phyloP scores from a whole-genome alignment of 2,113 vertebrate species.

The Protomyctophum bolini region DNA sequence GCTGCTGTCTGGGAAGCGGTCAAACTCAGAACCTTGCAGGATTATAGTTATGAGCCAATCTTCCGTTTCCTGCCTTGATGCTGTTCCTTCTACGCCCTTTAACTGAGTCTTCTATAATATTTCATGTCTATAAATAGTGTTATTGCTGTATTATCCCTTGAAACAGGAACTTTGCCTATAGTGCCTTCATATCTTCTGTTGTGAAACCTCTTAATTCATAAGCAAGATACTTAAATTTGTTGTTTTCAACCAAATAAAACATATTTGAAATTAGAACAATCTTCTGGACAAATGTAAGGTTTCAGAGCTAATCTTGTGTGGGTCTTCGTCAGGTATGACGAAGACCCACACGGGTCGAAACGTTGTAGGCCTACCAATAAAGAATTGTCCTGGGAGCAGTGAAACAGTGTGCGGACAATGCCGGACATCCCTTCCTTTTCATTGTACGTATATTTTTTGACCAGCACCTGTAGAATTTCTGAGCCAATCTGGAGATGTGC shows the following conservation, averaged over 20 bases:
- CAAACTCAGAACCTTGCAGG: not conserved
- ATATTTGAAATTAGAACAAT: not conserved
- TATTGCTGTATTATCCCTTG: not conserved
- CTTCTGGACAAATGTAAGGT: constrained; percentile 2
- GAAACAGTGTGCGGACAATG: too few species aligned
- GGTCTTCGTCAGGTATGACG: too few species aligned
- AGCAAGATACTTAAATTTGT: constrained; percentile 6
- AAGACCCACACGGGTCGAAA: too few species aligned
- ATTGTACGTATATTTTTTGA: too few species aligned
- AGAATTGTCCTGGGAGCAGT: too few species aligned
- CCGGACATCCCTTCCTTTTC: too few species aligned
- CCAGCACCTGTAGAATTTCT: too few species aligned
- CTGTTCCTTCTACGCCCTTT: not conserved
- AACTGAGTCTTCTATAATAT: not conserved
- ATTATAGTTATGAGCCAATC: not conserved
- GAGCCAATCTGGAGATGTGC: too few species aligned
- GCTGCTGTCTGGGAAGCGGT: not conserved
- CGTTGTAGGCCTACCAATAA: too few species aligned
- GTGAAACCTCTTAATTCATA: not conserved
- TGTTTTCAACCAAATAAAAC: not conserved
- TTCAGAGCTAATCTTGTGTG: constrained; percentile 2
- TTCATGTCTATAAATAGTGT: too few species aligned
- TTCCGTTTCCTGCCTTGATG: not conserved
- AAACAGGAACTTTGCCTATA: not conserved
- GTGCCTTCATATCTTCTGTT: not conserved